A percentile compares a stretch with the other conserved stretches of the same genome.
These are phyloP conservation scores for Drosophila aff. DNA, from an alignment of 1,140 invertebrate species.

Conservation along the genomic window DNA sequence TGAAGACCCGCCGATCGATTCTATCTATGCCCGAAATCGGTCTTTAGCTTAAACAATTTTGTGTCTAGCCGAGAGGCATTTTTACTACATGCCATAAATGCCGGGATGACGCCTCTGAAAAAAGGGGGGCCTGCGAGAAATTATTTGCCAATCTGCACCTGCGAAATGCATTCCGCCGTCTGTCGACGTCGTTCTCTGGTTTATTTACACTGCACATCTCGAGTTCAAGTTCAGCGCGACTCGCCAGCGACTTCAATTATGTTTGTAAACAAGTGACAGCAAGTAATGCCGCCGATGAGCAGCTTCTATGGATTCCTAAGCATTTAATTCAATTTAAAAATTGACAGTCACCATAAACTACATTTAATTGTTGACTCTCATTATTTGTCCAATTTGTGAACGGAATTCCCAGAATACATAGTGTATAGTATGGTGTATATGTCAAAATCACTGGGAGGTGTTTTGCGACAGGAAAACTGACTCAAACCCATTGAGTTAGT, in stretches of 20 bases:
- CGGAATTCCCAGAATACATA: conserved; percentile 28
- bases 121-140: conserved; percentile 40
- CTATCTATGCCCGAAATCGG: conserved; percentile 8
- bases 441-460: conserved; percentile 19
- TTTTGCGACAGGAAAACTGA: conserved; percentile 19
- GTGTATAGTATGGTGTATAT: not conserved
- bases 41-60: conserved; percentile 38
- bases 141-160: conserved; percentile 78
- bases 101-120: conserved; percentile 24
- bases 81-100: conserved; percentile 66
- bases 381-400: conserved; percentile 32
- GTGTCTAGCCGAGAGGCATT: conserved; percentile 44
- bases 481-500: conserved; percentile 10
- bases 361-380: conserved; percentile 25
- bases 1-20: conserved; percentile 20
- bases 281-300: not conserved
- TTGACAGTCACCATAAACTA: conserved; percentile 19
- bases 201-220: conserved; percentile 42
- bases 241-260: conserved; percentile 8
- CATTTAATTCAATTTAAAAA: conserved; percentile 22
- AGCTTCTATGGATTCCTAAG: conserved; percentile 20
- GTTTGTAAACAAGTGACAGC: conserved; percentile 10
- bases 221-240: conserved; percentile 37
- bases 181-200: not conserved
- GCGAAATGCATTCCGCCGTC: conserved; percentile 49